A percentile compares a stretch with the other conserved stretches of the same genome.
These are phyloP conservation scores for Thalassarche chlororhynchos DNA, from an alignment of 2,113 vertebrate species.

Conservation along the genomic window DNA sequence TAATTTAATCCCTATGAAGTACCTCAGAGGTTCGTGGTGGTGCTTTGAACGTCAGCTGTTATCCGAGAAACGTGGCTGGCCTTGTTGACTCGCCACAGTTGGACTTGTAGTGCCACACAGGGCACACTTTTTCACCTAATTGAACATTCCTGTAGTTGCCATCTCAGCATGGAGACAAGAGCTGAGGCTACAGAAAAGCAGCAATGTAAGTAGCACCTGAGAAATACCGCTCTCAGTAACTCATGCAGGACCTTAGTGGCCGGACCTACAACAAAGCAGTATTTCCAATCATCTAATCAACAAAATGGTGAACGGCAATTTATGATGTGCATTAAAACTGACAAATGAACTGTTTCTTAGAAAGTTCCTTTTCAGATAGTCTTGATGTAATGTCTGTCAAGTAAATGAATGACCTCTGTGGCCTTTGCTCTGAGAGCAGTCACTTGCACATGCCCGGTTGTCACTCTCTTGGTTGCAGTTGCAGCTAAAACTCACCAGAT, in stretches of 20 bases:
- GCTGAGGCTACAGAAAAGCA: neutral
- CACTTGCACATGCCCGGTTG: neutral
- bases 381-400: neutral
- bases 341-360: neutral
- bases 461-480: neutral
- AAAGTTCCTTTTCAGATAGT: neutral
- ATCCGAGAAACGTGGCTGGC: neutral
- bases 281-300: neutral
- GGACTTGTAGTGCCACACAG: neutral
- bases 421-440: neutral
- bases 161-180: neutral
- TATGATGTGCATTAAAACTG: neutral
- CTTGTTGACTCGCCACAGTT: neutral
- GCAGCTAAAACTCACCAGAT: constrained; percentile 39
- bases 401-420: neutral
- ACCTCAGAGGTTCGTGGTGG: neutral
- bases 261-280: neutral
- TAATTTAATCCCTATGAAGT: neutral
- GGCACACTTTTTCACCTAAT: neutral
- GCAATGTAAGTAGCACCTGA: neutral
- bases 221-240: neutral
- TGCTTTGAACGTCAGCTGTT: neutral
- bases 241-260: neutral
- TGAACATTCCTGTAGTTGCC: neutral
- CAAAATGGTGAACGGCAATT: neutral